Evolutionary conservation across 2,113 vertebrate genomes (phyloP), one percentile per base, ranked within the genome.

Genomic region (Dendropsophus ebraccatus): DNA sequence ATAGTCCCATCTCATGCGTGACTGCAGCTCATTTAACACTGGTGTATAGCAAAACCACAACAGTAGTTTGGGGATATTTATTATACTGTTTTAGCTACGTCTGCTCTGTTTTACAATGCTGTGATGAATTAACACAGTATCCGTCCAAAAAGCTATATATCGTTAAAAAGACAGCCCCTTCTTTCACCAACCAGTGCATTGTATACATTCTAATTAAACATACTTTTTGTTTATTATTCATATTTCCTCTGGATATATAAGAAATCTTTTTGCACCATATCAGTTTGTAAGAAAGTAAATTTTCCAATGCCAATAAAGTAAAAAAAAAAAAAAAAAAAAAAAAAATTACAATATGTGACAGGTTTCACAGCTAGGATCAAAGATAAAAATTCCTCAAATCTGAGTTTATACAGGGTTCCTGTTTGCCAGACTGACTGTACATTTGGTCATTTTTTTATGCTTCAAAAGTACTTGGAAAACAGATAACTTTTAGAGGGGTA

Each of bases 11-110:
- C 23, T 56, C 77, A 80, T 58, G 54, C 77, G 60, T 80, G 77
- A 47, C 77, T 41, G 77, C 77, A 80, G 77, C 50, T 80, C 23
- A 60, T 80, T 80, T 60, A 80, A 80, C 77, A 60, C 9, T 23
- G 28, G 16, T 54, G 49, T 50, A 54, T 25, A 77, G 49, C 49
- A 28, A 54, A 50, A 77, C 23, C 25, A 77, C 49, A 50, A 54
- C n/a, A 30, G 25, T 52, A 77, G 75, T 77, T 50, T 52, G 7
- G 75, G 75, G 49, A 52, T 52, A 77, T 77, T 17, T 77, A 54
- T 54, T 77, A 30, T 77, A 54, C 25, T 28, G 49, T 54, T 77
- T 77, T 52, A 77, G 45, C 54, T 16, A 75, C n/a, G 72, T 49
- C 72, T 25, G 12, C 41, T 54, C 49, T 17, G 49, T 54, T 25